Base-by-base conservation (phyloP, 2,797 vertebrate species). In the Oreochromis mossambicus region DNA sequence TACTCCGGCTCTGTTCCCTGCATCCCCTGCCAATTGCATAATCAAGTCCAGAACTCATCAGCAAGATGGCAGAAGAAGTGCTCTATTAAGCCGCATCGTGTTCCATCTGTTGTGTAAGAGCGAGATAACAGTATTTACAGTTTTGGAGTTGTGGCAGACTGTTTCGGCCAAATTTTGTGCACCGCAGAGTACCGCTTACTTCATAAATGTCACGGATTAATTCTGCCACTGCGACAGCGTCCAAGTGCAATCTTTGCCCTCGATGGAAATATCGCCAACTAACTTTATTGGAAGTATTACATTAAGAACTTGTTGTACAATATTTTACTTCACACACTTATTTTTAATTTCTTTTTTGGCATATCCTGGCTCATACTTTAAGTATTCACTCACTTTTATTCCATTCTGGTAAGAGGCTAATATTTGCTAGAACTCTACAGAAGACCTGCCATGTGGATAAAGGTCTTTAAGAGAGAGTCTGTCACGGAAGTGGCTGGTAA, bases 51-150 rank as follows among this genome's bases (percentile, higher is more conserved):
- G 92, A 92, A 94, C 92, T 95, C 93, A 95, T 94, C 94, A 93
- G 92, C 89, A 93, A 94, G 92, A 95, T 93, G 94, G 93, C 92
- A 95, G 92, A 92, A 94, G 91, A 94, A 95, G 92, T 90, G 93
- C 92, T 95, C 92, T 88, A 94, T 95, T 92, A 95, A 94, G 94
- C 93, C 87, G 91, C 93, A 94, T 93, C 91, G 84, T 91, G 92
- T 94, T 93, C 95, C 95, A 96, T 96, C 96, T 96, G 96, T 91
- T 94, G 93, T 94, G 91, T 87, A 92, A 92, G 91, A 85, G 90
- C 91, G 90, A 93, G 95, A 96, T 96, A 96, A 96, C 94, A 93
- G 93, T 94, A 95, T 95, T 95, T 95, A 95, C 93, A 91, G 91
- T 92, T 94, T 91, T 91, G 90, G 90, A 93, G 92, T 91, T 78